These are phyloP conservation scores for Drosophila mayri DNA, from an alignment of 1,140 invertebrate genomes.

Conservation along the genomic window DNA sequence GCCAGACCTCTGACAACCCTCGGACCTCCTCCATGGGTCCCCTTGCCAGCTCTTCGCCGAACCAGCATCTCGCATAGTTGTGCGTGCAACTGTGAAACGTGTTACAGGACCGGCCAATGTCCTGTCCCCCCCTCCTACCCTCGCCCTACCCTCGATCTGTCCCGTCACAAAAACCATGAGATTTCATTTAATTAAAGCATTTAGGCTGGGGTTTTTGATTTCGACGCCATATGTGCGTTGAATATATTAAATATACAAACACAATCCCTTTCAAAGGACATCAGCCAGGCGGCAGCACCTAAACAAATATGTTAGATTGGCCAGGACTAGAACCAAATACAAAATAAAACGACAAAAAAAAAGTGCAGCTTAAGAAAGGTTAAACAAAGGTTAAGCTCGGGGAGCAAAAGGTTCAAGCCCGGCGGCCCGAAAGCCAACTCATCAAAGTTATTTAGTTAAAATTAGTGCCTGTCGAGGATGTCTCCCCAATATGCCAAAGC, in stretches of 20 bases:
- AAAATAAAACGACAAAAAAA: neutral
- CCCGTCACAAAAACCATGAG: conserved; percentile 74
- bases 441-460: conserved; percentile 82
- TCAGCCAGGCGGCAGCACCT: conserved; percentile 45
- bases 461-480: conserved; percentile 78
- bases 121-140: conserved; percentile 1
- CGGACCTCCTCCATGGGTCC: neutral
- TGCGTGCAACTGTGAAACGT: conserved; percentile 80
- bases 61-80: conserved; percentile 67
- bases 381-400: conserved; percentile 63
- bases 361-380: conserved; percentile 55
- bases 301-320: conserved; percentile 64
- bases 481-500: conserved; percentile 72
- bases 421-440: conserved; percentile 59
- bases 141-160: conserved; percentile 9
- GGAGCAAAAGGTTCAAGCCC: conserved; percentile 37
- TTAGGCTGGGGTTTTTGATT: conserved; percentile 63
- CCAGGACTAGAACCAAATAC: conserved; percentile 30
- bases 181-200: conserved; percentile 83
- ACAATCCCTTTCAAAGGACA: conserved; percentile 63
- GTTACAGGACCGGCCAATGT: conserved; percentile 56
- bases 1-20: conserved; percentile 58
- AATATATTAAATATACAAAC: conserved; percentile 78
- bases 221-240: conserved; percentile 79
- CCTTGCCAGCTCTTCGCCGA: neutral